Base-by-base conservation (phyloP, 2,888 invertebrate species). In the Drosophila cyrtoloma region DNA sequence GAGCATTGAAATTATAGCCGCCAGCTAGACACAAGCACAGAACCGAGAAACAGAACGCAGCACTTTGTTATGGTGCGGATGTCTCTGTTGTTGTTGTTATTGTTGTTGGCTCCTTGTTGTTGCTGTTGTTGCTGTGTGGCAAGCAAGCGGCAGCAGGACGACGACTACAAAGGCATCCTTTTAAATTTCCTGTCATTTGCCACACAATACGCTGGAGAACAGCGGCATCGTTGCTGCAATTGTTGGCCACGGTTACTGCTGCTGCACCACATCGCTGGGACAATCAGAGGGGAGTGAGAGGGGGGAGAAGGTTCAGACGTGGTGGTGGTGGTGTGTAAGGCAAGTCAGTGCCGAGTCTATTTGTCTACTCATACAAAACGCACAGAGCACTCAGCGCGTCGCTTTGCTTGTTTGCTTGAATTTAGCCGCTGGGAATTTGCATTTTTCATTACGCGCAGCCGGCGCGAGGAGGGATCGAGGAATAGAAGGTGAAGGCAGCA, bases 401-500 rank as follows among this genome's bases (percentile, higher is more conserved):
- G 89, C 80, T 85, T 87, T 89, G 85, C 89, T 90, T 89, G 88
- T 89, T 92, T 91, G 92, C 86, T 88, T 84, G 91, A 92, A 92
- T 91, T 92, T 92, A 88, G 92, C 92, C 92, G 85, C 82, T 88
- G 92, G 92, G 92, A 92, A 92, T 92, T 92, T 92, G 91, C 92
- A 92, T 92, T 92, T 92, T 92, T 92, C 92, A 92, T 92, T 92
- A 91, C 91, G 84, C 90, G 80, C 86, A 86, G 79, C 81, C 82
- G 79, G 81, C 72, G 71, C 64, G 73, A 59, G 59, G 53, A 62
- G 22, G 30, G 28, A 28, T 51, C 22, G 64, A 22, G 26, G 30
- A 12, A 5, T 33, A 22, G 10, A 51, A 30, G 10, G n/a, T 50
- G 33, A 30, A 16, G 28, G 6, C 28, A 62, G 65, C 72, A 63